These are phyloP conservation scores for Budorcas taxicolor DNA, from an alignment of 2,113 vertebrate genomes.

Conservation along the genomic window DNA sequence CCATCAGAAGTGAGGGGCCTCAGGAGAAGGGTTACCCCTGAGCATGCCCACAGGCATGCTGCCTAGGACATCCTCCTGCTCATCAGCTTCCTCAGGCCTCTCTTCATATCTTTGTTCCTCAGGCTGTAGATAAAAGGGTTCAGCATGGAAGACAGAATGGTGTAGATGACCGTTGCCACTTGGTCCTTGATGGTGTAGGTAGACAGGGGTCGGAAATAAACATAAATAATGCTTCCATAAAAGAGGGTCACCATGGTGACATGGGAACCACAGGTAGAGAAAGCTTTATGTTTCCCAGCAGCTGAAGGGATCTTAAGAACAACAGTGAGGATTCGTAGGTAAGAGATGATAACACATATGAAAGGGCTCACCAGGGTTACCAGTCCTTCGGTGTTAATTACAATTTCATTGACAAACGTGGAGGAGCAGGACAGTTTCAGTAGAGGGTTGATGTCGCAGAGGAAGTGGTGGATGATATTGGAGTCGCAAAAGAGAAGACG, in stretches of 20 bases:
- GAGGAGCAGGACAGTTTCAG: slow-evolving; percentile 54
- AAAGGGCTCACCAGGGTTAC: slow-evolving; percentile 20
- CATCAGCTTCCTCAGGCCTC: neutral
- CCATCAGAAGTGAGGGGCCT: neutral
- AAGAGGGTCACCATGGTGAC: slow-evolving; percentile 37
- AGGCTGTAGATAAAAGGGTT: slow-evolving; percentile 43
- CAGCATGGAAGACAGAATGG: neutral
- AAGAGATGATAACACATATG: neutral
- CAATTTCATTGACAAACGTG: neutral
- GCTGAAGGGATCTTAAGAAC: slow-evolving; percentile 5
- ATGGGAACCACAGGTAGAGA: slow-evolving; percentile 46
- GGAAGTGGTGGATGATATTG: slow-evolving; percentile 53
- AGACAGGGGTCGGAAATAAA: slow-evolving; percentile 35
- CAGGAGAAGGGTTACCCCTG: neutral
- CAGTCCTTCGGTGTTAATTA: slow-evolving; percentile 8
- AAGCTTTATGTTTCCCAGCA: neutral
- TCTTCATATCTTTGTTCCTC: slow-evolving; percentile 28
- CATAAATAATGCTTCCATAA: slow-evolving; percentile 34
- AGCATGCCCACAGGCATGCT: neutral
- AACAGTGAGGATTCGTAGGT: neutral
- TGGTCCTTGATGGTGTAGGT: neutral
- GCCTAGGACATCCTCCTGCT: neutral
- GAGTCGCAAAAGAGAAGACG: slow-evolving; percentile 51
- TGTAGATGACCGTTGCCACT: neutral
- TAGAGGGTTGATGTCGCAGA: slow-evolving; percentile 58